These are phyloP conservation scores for Helicoverpa assulta DNA, from an alignment of 2,888 invertebrate species.

Conservation along the genomic window DNA sequence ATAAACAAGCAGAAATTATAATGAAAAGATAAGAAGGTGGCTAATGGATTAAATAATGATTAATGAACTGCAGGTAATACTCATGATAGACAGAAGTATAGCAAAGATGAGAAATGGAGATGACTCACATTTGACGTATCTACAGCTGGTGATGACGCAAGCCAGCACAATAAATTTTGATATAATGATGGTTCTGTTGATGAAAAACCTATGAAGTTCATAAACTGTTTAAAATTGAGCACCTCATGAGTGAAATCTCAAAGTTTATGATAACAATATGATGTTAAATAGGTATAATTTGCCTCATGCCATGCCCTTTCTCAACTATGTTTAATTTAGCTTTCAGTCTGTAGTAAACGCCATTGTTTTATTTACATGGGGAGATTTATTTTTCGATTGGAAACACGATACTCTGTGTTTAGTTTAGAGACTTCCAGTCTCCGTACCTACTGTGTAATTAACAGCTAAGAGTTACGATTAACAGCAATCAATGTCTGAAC, in stretches of 20 bases:
- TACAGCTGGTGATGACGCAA: conserved; percentile 45
- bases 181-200: conserved; percentile 20
- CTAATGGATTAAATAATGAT: conserved; percentile 1
- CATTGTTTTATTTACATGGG: no score
- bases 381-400: neutral
- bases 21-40: neutral
- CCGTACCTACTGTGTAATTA: neutral
- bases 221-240: neutral
- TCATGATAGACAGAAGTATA: conserved; percentile 7
- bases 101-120: conserved; percentile 16
- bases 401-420: neutral
- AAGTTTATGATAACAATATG: neutral
- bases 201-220: conserved; percentile 12
- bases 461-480: neutral
- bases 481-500: no score
- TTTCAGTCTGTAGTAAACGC: neutral
- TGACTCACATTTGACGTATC: conserved; percentile 43
- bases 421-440: neutral
- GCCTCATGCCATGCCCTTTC: neutral
- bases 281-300: neutral
- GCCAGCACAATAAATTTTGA: conserved; percentile 25
- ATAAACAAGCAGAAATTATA: no score
- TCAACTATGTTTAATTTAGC: neutral
- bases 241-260: neutral
- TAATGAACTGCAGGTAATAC: neutral